These are phyloP conservation scores for Druceiella hillmani DNA, from an alignment of 2,888 invertebrate genomes.

Conservation along the genomic window DNA sequence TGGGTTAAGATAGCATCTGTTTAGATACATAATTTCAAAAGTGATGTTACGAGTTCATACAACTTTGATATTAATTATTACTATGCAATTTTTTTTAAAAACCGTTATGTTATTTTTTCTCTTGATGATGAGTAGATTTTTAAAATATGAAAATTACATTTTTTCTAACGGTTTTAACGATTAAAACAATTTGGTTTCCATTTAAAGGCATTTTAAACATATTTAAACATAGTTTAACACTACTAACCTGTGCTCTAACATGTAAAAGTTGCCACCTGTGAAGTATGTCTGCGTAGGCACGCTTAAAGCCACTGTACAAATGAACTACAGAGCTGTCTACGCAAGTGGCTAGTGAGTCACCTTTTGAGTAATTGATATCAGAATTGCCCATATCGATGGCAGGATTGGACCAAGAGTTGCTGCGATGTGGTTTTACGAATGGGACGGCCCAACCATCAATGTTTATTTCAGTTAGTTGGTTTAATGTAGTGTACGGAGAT, in stretches of 20 bases:
- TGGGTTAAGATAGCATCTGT: no score
- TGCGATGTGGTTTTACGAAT: conserved; percentile 63
- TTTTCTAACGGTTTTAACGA: no score
- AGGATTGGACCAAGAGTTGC: conserved; percentile 85
- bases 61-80: no score
- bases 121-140: no score
- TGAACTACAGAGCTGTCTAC: conserved; percentile 44
- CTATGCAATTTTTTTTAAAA: no score
- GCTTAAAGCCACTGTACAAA: conserved; percentile 79
- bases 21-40: no score
- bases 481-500: conserved; percentile 89
- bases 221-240: no score
- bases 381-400: conserved; percentile 50
- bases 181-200: no score
- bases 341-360: conserved; percentile 32
- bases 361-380: conserved; percentile 33
- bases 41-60: no score
- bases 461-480: conserved; percentile 65
- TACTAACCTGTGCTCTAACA: conserved; percentile 67
- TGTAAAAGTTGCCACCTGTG: conserved; percentile 80
- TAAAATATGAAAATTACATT: no score
- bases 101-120: no score
- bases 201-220: no score
- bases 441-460: conserved; percentile 74
- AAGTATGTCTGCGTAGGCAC: conserved; percentile 83